Percentiles rank a stretch among this genome's conserved stretches.
These are phyloP conservation scores for Cephalopterus ornatus DNA, from an alignment of 2,113 vertebrate species.

Conservation along the genomic window DNA sequence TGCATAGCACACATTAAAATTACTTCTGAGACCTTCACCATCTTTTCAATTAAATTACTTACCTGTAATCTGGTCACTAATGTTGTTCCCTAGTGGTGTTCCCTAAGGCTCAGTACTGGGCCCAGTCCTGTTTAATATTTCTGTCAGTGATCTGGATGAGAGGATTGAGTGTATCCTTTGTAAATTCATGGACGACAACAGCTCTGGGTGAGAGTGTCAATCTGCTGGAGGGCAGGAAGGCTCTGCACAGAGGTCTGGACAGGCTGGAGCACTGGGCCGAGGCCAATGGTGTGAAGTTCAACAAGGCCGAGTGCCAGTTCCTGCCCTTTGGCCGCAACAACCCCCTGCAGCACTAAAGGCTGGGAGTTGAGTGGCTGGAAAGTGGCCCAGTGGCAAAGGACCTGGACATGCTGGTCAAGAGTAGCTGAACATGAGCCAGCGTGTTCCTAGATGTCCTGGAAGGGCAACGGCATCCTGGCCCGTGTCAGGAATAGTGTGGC, in stretches of 20 bases:
- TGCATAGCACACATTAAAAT: neutral
- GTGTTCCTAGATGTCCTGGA: neutral
- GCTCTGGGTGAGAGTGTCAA: neutral
- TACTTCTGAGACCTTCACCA: neutral
- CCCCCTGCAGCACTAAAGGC: neutral
- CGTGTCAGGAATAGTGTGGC: neutral
- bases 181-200: fast-evolving
- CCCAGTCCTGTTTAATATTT: neutral
- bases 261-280: neutral
- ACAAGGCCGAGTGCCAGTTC: neutral
- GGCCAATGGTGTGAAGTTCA: neutral
- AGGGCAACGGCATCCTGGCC: neutral
- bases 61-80: neutral
- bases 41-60: conserved; percentile 20
- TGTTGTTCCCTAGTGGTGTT: neutral
- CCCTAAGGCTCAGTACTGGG: neutral
- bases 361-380: neutral
- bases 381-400: neutral
- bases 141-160: neutral
- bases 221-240: neutral
- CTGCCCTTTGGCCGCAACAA: neutral
- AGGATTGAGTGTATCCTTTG: neutral
- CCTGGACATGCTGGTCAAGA: neutral
- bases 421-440: neutral
- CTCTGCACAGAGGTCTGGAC: neutral